Evolutionary conservation across 1,140 invertebrate genomes (phyloP).

Genomic region (Amphibalanus amphitrite): DNA sequence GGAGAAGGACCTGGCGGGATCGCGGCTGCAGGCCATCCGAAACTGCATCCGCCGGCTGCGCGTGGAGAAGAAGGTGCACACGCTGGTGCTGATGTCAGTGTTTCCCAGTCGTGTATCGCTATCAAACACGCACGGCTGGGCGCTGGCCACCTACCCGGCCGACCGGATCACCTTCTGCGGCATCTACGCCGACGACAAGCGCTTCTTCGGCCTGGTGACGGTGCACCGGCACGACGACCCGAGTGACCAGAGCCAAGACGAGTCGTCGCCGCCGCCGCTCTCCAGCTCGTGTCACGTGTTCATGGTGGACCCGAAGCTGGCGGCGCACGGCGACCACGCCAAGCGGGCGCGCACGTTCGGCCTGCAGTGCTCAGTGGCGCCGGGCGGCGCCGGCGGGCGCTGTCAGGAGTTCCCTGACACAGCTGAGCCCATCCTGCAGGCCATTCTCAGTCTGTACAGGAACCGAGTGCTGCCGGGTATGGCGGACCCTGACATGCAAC

Average conservation of each 20-base stretch:
- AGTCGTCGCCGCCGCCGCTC: slow-evolving; percentile 9
- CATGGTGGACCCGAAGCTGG: slow-evolving; percentile 67
- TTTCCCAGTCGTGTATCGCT: slow-evolving; percentile 56
- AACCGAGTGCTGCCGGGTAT: slow-evolving; percentile 17
- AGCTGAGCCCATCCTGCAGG: slow-evolving; percentile 58
- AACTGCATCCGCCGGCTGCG: slow-evolving; percentile 74
- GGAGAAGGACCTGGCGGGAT: slow-evolving; percentile 16
- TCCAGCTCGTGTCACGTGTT: slow-evolving; percentile 84
- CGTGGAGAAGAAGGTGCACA: slow-evolving; percentile 71
- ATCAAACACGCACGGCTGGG: slow-evolving; percentile 40
- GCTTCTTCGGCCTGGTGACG: slow-evolving; percentile 83
- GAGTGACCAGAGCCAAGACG: slow-evolving; percentile 20
- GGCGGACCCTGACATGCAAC: slow-evolving; percentile 14
- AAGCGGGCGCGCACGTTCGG: slow-evolving; percentile 56
- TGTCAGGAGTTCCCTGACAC: slow-evolving; percentile 80
- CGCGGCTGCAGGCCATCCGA: slow-evolving; percentile 37
- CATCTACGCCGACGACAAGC: slow-evolving; percentile 63
- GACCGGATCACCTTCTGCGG: slow-evolving; percentile 75
- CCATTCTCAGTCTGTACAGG: slow-evolving; percentile 26
- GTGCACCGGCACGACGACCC: slow-evolving; percentile 33
- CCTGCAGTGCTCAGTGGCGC: slow-evolving; percentile 45
- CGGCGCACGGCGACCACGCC: slow-evolving; percentile 48
- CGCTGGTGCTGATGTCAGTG: slow-evolving; percentile 67
- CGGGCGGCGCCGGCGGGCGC: slow-evolving; percentile 28
- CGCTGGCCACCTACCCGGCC: slow-evolving; percentile 61